Evolutionary conservation across 2,888 invertebrate genomes (phyloP), one percentile per base, ranked within the genome.

Genomic region (Drosophila eohydei): DNA sequence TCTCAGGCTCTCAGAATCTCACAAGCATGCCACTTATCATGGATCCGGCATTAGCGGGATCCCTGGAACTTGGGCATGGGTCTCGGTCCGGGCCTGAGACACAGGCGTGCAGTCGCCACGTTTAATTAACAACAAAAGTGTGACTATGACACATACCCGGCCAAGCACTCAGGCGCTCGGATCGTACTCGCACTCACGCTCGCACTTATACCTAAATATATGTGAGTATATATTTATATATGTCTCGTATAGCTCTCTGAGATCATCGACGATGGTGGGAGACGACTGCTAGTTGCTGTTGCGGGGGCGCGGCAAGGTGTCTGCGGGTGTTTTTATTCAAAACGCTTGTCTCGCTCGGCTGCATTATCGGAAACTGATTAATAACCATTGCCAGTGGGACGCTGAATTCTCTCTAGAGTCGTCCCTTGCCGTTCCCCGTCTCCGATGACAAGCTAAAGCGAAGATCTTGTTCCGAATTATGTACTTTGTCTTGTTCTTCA

Each of bases 281-380:
- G 46, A 41, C 38, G 60, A 40, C 43, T 50, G 54, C 16, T 7
- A 41, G 44, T 28, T 36, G 73, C 51, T 16, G 56, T 9, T 40
- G 80, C 66, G 71, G 80, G 71, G 61, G 51, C 38, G 64, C 67
- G 55, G 62, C 57, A 57, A 70, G 71, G 71, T 72, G 71, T 64
- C 60, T 60, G 63, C 54, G 55, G 64, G 68, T 74, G 43, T 70
- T 59, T 69, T 76, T 80, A 80, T 86, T 83, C 73, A 50, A 90
- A 88, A 83, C 88, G 83, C 77, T 78, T 89, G 81, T 90, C 72
- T 72, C 75, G 68, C 54, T 73, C 75, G 83, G 78, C 83, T 84
- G 85, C 80, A 89, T 84, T 91, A 92, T 92, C 89, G 91, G 88
- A 88, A 91, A 81, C 84, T 92, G 92, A 92, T 92, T 92, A 92